Conservation (phyloP, 2,797 vertebrate species). For the Danio kyathit region DNA sequence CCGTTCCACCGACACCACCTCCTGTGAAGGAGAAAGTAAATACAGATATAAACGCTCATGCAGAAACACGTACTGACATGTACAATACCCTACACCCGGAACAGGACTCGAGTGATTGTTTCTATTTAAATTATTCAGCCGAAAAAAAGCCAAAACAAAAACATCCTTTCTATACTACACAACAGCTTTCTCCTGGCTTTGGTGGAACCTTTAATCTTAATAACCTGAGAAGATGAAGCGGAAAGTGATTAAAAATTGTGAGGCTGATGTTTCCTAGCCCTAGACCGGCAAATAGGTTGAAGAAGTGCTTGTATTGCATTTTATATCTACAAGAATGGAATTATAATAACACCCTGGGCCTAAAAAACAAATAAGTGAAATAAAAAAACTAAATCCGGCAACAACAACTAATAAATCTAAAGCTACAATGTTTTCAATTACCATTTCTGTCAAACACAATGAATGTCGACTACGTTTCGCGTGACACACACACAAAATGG, state of each 20-base stretch:
- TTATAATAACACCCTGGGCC: constrained; percentile 26
- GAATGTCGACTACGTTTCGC: background rate
- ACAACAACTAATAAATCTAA: constrained; percentile 49
- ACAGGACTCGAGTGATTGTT: constrained; percentile 32
- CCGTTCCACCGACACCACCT: constrained; percentile 89
- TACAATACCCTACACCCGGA: background rate
- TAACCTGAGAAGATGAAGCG: constrained; percentile 20
- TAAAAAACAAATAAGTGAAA: background rate
- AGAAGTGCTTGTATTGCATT: constrained; percentile 28
- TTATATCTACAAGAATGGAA: constrained; percentile 23
- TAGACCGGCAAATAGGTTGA: constrained; percentile 22
- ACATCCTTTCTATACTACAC: constrained; percentile 4
- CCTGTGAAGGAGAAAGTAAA: constrained; percentile 74
- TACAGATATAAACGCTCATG: constrained; percentile 8
- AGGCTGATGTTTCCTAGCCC: constrained; percentile 28
- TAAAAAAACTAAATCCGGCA: constrained; percentile 5
- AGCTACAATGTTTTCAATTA: constrained; percentile 40
- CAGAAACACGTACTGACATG: constrained; percentile 10
- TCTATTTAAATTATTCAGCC: constrained; percentile 28
- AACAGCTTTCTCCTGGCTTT: constrained; percentile 23
- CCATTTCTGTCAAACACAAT: constrained; percentile 28
- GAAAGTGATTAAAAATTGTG: constrained; percentile 41
- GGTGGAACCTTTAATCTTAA: constrained; percentile 34
- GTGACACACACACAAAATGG: constrained; percentile 7
- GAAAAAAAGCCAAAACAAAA: constrained; percentile 21